Evolutionary conservation across 2,797 vertebrate genomes (phyloP).

Genomic region (Chelon labrosus): DNA sequence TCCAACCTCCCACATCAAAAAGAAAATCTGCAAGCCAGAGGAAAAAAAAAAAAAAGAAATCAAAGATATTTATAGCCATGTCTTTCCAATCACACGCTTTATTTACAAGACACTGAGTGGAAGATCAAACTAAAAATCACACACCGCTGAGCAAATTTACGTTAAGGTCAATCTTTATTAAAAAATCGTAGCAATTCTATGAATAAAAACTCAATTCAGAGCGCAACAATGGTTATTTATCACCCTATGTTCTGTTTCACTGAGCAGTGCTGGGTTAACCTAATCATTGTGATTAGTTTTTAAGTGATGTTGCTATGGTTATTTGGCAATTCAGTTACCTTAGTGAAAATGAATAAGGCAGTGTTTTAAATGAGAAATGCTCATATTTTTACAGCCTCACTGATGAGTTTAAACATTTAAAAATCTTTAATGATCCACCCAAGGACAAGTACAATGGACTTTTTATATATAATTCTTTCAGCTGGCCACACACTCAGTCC

Average conservation of each 20-base stretch:
- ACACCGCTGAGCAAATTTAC: slow-evolving; percentile 11
- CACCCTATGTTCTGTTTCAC: neutral
- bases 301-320: neutral
- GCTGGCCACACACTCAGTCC: no score
- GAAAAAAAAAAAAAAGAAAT: neutral
- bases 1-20: slow-evolving; percentile 11
- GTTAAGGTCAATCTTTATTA: neutral
- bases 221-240: slow-evolving; percentile 13
- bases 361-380: neutral
- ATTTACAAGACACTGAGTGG: slow-evolving; percentile 19
- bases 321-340: neutral
- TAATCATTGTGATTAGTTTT: slow-evolving; percentile 7
- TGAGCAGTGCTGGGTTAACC: neutral
- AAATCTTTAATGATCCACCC: no score
- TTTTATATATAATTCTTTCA: no score
- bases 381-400: slow-evolving; percentile 6
- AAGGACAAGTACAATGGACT: no score
- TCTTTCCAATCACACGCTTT: slow-evolving; percentile 22
- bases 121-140: neutral
- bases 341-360: neutral
- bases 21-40: neutral
- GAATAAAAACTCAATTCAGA: slow-evolving; percentile 8
- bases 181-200: neutral
- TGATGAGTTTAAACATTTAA: neutral
- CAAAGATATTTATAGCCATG: slow-evolving; percentile 4